phyloP scores from a whole-genome alignment of 2,113 vertebrate genomes.

The Jaculus jaculus region DNA sequence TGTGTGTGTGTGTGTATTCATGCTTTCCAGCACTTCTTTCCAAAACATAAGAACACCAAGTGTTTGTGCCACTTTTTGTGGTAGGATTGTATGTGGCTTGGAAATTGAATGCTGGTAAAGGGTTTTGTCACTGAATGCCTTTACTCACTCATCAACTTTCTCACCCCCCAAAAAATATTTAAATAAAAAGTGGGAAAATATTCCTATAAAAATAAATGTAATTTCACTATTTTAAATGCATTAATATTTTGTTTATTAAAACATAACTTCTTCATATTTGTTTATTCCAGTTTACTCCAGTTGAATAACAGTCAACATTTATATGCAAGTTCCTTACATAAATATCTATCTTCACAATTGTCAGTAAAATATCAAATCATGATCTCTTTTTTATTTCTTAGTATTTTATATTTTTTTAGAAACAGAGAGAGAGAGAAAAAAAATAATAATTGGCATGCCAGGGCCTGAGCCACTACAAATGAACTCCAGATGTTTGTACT shows the following conservation, averaged over 20 bases:
- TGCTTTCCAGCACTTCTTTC: no score
- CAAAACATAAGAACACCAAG: no score
- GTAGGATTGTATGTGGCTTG: no score
- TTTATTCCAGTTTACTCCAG: neutral
- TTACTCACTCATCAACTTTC: no score
- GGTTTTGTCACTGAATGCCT: no score
- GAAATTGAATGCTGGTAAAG: no score
- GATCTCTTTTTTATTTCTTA: neutral
- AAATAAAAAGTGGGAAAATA: neutral
- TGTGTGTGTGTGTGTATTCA: no score
- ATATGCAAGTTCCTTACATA: constrained; percentile 26
- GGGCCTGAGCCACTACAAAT: no score
- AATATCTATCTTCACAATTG: constrained; percentile 49
- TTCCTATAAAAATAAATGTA: neutral
- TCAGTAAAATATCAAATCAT: constrained; percentile 21
- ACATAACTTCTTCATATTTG: neutral
- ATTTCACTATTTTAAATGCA: constrained; percentile 8
- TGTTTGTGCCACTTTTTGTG: neutral
- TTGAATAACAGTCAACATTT: neutral
- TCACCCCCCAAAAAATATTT: neutral
- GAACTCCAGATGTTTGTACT: no score
- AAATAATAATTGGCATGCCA: no score
- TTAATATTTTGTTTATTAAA: constrained; percentile 18
- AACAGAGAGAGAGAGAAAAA: no score
- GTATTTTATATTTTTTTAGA: no score